phyloP scores from a whole-genome alignment of 1,140 invertebrate species.

The Frieseomelitta varia region DNA sequence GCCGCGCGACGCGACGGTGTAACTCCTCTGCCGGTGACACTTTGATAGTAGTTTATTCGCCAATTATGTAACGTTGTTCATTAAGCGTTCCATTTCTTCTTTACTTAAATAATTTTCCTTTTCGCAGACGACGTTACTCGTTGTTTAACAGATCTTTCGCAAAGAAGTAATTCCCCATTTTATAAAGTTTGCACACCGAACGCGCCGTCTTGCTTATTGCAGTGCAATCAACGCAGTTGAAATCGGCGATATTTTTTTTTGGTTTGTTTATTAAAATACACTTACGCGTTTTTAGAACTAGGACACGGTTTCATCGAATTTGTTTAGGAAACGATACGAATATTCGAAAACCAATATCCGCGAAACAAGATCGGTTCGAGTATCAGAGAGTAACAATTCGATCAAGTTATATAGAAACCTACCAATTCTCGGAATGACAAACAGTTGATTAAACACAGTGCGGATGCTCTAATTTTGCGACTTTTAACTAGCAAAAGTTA shows the following conservation, averaged over 20 bases:
- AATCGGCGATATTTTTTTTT: background rate
- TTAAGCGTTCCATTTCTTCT: background rate
- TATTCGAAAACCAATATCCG: background rate
- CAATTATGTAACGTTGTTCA: conserved; percentile 37
- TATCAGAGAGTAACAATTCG: no score
- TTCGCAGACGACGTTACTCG: no score
- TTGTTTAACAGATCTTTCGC: background rate
- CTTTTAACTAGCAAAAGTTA: no score
- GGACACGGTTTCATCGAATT: background rate
- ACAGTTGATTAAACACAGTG: no score
- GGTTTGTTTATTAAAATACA: no score
- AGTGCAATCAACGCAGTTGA: background rate
- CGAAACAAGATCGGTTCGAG: background rate
- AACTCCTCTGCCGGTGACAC: conserved; percentile 48
- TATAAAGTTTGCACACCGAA: background rate
- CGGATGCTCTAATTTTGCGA: no score
- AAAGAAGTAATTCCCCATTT: background rate
- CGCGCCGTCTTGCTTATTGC: background rate
- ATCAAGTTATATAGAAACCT: no score
- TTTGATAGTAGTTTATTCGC: conserved; percentile 34
- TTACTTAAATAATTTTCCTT: background rate
- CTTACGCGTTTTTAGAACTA: no score
- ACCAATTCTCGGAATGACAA: no score
- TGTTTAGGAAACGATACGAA: background rate
- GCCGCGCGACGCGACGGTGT: background rate